These are phyloP conservation scores for Diadromus collaris DNA, from an alignment of 2,888 invertebrate species.

Conservation along the genomic window DNA sequence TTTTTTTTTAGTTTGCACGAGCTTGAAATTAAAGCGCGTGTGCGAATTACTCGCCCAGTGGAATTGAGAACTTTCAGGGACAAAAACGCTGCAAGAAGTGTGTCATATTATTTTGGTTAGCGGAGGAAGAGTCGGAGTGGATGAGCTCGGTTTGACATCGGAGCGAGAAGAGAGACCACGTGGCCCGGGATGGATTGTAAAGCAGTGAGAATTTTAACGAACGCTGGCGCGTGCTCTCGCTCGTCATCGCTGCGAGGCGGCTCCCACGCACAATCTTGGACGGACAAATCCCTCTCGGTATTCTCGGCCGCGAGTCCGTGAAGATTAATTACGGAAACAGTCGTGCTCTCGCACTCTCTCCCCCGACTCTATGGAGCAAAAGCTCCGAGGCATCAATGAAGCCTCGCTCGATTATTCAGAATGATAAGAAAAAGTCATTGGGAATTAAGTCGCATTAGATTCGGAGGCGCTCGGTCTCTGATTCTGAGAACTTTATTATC, in stretches of 20 bases:
- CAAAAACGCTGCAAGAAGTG: conserved; percentile 34
- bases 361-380: background rate
- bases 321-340: conserved; percentile 53
- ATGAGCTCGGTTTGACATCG: conserved; percentile 12
- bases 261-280: conserved; percentile 52
- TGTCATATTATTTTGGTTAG: conserved; percentile 21
- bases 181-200: conserved; percentile 33
- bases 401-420: conserved; percentile 37
- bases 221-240: conserved; percentile 35
- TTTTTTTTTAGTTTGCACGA: background rate
- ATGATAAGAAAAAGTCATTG: conserved; percentile 28
- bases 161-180: conserved; percentile 22
- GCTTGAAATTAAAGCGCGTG: conserved; percentile 10
- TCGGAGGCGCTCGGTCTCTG: conserved; percentile 2
- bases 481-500: conserved; percentile 7
- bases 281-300: conserved; percentile 46
- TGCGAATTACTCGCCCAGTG: conserved; percentile 13
- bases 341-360: conserved; percentile 8
- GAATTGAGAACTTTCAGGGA: conserved; percentile 12
- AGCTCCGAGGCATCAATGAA: conserved; percentile 38
- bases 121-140: conserved; percentile 2
- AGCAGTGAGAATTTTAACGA: conserved; percentile 26
- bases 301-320: conserved; percentile 32
- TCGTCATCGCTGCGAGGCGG: conserved; percentile 31
- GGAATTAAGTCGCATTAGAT: conserved; percentile 22